A percentile compares a stretch with the other conserved stretches of the same genome.
phyloP scores from a whole-genome alignment of 2,797 vertebrate species.

The Hippopotamyrus pictus region DNA sequence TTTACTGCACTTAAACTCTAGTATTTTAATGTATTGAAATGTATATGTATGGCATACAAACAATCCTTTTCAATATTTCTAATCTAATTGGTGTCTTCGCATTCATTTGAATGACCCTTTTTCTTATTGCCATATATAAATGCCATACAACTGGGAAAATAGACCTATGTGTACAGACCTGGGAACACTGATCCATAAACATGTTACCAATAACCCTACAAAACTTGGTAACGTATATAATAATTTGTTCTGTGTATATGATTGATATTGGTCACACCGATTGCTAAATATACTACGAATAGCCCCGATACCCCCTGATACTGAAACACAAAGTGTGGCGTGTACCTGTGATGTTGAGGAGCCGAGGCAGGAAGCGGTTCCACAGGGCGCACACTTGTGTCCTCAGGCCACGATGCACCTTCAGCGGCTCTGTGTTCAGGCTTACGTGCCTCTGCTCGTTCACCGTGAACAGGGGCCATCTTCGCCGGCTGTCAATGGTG shows the following conservation, averaged over 20 bases:
- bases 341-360: constrained; percentile 84
- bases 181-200: not conserved
- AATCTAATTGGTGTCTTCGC: not conserved
- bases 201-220: not conserved
- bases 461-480: constrained; percentile 75
- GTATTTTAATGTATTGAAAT: not conserved
- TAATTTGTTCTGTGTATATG: not conserved
- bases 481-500: constrained; percentile 48
- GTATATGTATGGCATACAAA: not conserved
- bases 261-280: not conserved
- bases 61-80: not conserved
- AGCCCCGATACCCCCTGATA: not conserved
- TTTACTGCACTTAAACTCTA: not conserved
- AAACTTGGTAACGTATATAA: not conserved
- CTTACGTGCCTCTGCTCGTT: constrained; percentile 70
- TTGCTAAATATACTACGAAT: not conserved
- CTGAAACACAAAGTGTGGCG: not conserved
- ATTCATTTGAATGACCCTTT: not conserved
- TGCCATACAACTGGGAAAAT: not conserved
- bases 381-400: constrained; percentile 85
- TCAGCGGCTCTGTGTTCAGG: constrained; percentile 68
- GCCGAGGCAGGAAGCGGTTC: constrained; percentile 83
- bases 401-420: constrained; percentile 70
- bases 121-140: not conserved
- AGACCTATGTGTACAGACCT: not conserved